These are phyloP conservation scores for human DNA, from an alignment of 2,113 vertebrate genomes.

Conservation along the genomic window GRCh38 chr12:59145501-59146000, in stretches of 20 bases:
- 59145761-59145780: background rate
- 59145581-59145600: background rate
- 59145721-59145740: background rate
- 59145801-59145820: background rate
- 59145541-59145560: background rate
- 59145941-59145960: constrained; percentile 38
- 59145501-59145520: background rate
- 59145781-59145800: background rate
- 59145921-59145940: constrained; percentile 8
- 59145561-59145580: constrained; percentile 30
- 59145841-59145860: constrained; percentile 6
- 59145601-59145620: background rate
- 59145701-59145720: background rate
- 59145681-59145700: background rate
- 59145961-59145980: background rate
- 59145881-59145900: background rate
- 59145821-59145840: background rate
- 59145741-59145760: background rate
- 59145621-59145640: background rate
- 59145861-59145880: background rate
- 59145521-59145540: background rate
- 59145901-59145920: background rate
- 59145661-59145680: constrained; percentile 6
- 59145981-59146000: background rate
- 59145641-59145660: background rate